A percentile compares a stretch with the other conserved stretches of the same genome.
phyloP scores from a whole-genome alignment of 2,888 invertebrate species.

The Euspilapteryx auroguttella region DNA sequence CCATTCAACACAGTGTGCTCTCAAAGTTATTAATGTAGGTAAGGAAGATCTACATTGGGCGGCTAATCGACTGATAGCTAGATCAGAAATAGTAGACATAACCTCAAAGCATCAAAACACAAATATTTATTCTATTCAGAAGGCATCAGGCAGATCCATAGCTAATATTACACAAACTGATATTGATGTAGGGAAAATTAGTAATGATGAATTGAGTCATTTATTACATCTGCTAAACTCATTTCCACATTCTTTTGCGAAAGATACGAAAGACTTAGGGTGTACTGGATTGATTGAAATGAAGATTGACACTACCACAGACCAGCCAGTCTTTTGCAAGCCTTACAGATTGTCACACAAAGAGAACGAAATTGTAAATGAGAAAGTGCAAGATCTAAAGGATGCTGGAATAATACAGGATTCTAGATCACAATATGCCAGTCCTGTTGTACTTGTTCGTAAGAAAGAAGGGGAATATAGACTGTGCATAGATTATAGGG shows the following conservation, averaged over 20 bases:
- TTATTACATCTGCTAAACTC: neutral
- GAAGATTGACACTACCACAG: neutral
- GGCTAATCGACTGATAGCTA: no score
- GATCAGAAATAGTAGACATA: no score
- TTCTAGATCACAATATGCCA: neutral
- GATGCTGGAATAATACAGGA: neutral
- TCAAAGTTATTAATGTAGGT: no score
- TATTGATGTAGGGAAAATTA: neutral
- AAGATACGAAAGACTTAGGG: neutral
- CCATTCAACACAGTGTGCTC: no score
- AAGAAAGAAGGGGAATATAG: no score
- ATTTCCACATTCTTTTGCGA: neutral
- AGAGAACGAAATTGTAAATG: neutral
- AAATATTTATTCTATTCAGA: no score
- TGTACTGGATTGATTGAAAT: neutral
- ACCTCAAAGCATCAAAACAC: no score
- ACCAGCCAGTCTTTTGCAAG: neutral
- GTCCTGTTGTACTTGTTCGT: no score
- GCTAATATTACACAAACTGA: neutral
- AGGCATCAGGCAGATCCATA: no score
- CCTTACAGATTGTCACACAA: neutral
- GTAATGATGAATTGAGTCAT: neutral
- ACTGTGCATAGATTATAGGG: constrained; percentile 13
- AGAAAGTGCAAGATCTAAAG: neutral
- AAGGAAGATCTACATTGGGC: no score